Evolutionary conservation across 2,888 invertebrate genomes (phyloP).

Genomic region (Pteria penguin): DNA sequence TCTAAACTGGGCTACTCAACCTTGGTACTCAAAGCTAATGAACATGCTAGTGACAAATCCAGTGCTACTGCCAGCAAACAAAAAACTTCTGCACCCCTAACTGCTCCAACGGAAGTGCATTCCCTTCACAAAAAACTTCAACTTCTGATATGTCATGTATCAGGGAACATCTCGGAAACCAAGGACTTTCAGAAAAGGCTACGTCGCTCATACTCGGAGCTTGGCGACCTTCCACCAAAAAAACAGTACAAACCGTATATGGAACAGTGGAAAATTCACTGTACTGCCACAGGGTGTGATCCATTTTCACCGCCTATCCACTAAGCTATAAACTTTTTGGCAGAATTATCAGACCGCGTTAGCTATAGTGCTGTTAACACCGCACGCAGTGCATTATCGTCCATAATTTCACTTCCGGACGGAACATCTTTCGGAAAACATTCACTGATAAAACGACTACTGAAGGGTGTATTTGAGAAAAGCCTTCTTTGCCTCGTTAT

Average conservation of each 20-base stretch:
- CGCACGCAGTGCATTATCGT: not conserved
- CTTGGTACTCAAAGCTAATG: conserved; percentile 45
- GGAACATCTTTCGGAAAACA: not conserved
- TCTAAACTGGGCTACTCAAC: conserved; percentile 46
- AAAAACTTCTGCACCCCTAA: not conserved
- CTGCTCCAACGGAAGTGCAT: not conserved
- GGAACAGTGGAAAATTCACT: conserved; percentile 41
- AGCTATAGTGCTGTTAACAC: not conserved
- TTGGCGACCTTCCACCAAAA: conserved; percentile 42
- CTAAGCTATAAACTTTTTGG: not conserved
- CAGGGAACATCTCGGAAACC: conserved; percentile 24
- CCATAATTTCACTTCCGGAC: not conserved
- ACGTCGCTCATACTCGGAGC: conserved; percentile 36
- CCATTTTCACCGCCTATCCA: conserved; percentile 40
- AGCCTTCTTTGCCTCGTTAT: conserved; percentile 43
- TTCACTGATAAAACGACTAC: not conserved
- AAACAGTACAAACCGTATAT: conserved; percentile 46
- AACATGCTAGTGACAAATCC: conserved; percentile 15
- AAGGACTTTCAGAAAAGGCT: conserved; percentile 34
- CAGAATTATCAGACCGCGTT: not conserved
- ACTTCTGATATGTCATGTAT: no score
- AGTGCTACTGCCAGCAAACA: not conserved
- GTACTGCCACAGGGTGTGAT: conserved; percentile 33
- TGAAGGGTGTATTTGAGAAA: not conserved
- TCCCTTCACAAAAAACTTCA: conserved; percentile 28